Conservation (phyloP, 2,113 vertebrate genomes). For the Synodontis membranacea region DNA sequence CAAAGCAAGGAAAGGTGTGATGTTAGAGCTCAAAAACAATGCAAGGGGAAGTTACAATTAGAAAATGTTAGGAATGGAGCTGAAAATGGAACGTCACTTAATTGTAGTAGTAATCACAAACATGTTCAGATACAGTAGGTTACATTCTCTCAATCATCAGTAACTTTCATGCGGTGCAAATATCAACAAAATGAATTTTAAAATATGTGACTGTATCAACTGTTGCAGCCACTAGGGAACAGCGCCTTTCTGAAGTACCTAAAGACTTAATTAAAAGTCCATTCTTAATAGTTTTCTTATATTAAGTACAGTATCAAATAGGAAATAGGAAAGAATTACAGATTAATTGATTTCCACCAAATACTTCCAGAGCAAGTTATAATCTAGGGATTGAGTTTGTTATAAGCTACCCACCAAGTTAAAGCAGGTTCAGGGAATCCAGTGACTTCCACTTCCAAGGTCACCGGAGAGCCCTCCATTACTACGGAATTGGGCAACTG, state of each 20-base stretch:
- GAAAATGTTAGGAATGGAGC: constrained; percentile 28
- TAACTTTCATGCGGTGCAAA: constrained; percentile 25
- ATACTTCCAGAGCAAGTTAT: neutral
- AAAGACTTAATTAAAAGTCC: neutral
- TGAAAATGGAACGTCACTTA: constrained; percentile 4
- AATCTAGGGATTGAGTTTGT: constrained; percentile 65
- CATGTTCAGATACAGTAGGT: constrained; percentile 7
- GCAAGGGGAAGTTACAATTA: neutral
- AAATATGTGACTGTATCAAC: neutral
- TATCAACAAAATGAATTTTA: neutral
- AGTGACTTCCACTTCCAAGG: constrained; percentile 92
- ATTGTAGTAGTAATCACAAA: neutral
- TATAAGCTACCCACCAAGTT: constrained; percentile 96
- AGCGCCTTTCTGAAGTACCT: neutral
- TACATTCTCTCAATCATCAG: constrained; percentile 22
- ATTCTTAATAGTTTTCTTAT: neutral
- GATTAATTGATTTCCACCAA: neutral
- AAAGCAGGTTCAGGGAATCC: constrained; percentile 88
- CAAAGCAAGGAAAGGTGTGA: neutral
- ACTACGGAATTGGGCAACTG: constrained; percentile 84
- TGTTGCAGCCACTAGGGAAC: constrained; percentile 16
- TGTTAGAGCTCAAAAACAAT: neutral
- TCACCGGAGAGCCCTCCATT: constrained; percentile 90
- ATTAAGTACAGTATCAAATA: neutral
- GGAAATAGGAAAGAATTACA: neutral